phyloP scores from a whole-genome alignment of 2,113 vertebrate genomes.

The Amblyornis subalaris region DNA sequence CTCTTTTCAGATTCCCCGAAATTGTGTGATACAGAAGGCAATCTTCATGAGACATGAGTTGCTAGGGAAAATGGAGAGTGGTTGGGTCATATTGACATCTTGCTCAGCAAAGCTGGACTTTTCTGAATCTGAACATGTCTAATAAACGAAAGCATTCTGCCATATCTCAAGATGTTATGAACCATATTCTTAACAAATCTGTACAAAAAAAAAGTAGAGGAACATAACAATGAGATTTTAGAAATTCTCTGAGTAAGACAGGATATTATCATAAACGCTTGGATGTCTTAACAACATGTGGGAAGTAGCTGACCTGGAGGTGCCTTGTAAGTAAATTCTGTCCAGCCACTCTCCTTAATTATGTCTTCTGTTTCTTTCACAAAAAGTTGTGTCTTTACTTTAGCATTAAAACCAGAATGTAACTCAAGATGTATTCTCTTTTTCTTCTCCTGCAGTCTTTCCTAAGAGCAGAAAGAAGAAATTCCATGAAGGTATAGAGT shows the following conservation, averaged over 20 bases:
- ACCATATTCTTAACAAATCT: neutral
- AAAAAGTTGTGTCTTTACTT: constrained; percentile 54
- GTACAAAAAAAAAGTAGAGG: neutral
- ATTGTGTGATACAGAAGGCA: neutral
- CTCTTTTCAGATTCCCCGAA: neutral
- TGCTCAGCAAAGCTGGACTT: neutral
- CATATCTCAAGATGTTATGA: neutral
- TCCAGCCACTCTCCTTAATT: constrained; percentile 34
- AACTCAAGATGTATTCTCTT: constrained; percentile 26
- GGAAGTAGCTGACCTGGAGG: constrained; percentile 42
- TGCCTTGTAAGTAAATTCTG: constrained; percentile 44
- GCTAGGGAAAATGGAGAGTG: neutral
- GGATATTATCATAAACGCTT: neutral
- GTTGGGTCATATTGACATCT: neutral
- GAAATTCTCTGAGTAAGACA: neutral
- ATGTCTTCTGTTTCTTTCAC: neutral
- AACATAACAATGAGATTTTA: neutral
- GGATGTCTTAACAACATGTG: neutral
- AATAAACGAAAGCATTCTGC: neutral
- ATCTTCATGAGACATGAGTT: neutral
- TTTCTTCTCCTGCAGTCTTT: constrained; percentile 9
- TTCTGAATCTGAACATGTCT: neutral
- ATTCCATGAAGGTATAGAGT: neutral
- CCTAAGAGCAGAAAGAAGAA: constrained; percentile 2
- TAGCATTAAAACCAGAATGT: constrained; percentile 48